Conservation (phyloP, 2,797 vertebrate species). For the Tenualosa thibaudeaui region DNA sequence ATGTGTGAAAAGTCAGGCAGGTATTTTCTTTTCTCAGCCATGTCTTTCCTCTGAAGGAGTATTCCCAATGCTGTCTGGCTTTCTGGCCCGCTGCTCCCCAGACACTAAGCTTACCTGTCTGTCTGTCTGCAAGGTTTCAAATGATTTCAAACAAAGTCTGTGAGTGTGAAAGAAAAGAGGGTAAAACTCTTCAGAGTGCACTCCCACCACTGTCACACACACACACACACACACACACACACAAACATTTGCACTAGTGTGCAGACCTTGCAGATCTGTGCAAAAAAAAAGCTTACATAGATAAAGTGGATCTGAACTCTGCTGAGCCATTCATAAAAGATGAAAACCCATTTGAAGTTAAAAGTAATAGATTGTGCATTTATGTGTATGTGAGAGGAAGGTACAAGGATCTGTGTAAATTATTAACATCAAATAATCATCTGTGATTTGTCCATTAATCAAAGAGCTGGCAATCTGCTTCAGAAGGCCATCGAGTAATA, state of each 20-base stretch:
- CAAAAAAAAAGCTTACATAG: not conserved
- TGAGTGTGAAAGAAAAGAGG: not conserved
- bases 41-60: not conserved
- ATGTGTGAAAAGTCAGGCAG: not conserved
- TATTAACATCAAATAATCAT: not conserved
- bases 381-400: not conserved
- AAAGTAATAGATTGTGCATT: not conserved
- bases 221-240: not conserved
- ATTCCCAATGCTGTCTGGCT: not conserved
- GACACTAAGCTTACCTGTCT: not conserved
- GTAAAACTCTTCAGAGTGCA: not conserved
- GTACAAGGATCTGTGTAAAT: not conserved
- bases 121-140: not conserved
- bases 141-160: not conserved
- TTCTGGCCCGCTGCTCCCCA: not conserved
- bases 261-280: no score
- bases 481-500: no score
- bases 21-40: not conserved
- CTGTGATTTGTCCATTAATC: not conserved
- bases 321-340: not conserved
- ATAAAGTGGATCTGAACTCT: not conserved
- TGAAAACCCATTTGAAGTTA: not conserved
- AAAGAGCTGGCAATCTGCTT: not conserved
- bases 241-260: not conserved
- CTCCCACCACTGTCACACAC: not conserved